Conservation (phyloP, 2,113 vertebrate genomes). For the Crypturellus undulatus region DNA sequence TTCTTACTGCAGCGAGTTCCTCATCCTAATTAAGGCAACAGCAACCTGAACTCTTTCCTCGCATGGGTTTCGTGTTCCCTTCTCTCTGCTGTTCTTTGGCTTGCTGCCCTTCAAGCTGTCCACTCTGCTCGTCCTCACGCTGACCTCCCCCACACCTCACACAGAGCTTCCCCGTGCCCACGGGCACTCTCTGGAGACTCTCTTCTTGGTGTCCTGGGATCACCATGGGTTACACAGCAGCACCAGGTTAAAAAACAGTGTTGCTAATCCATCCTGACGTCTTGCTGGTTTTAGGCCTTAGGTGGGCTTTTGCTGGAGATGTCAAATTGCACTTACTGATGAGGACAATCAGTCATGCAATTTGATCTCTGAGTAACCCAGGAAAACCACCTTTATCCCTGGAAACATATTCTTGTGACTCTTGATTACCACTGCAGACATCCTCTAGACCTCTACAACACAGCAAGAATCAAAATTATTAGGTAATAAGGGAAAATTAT, state of each 20-base stretch:
- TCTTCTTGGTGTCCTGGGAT: fast-evolving
- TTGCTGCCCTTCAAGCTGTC: not conserved
- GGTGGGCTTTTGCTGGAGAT: not conserved
- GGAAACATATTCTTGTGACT: not conserved
- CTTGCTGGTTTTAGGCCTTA: not conserved
- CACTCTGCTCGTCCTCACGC: not conserved
- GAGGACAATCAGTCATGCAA: not conserved
- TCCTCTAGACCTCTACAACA: not conserved
- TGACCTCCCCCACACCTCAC: not conserved
- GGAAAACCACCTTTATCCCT: not conserved
- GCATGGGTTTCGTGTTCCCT: not conserved
- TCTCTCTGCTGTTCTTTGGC: not conserved
- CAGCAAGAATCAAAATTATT: not conserved
- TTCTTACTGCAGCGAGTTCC: conserved; percentile 43
- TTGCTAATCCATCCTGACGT: not conserved
- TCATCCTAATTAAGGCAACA: conserved; percentile 32
- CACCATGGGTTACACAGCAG: not conserved
- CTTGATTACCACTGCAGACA: not conserved
- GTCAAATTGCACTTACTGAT: not conserved
- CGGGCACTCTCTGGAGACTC: not conserved
- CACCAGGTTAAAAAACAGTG: fast-evolving
- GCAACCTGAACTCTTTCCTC: not conserved
- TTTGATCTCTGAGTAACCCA: not conserved
- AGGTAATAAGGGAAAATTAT: not conserved
- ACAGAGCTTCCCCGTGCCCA: not conserved